Percentiles rank a stretch among this genome's conserved stretches.
Conservation (phyloP, 2,797 vertebrate genomes). For the Schizopygopsis pylzovi region DNA sequence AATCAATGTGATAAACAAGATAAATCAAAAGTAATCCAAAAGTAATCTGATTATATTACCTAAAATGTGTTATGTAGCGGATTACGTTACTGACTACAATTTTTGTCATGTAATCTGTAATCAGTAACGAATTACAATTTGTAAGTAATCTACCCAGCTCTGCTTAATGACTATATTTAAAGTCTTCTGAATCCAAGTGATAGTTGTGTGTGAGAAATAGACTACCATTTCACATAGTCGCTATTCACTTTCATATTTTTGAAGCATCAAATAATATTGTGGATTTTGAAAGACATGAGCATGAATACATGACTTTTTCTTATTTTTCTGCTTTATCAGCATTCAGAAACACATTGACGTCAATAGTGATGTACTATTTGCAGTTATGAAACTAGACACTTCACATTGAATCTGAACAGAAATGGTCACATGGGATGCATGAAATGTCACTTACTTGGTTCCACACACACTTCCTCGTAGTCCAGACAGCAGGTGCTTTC, state of each 20-base stretch:
- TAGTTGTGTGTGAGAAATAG: too few species aligned
- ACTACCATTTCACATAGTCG: too few species aligned
- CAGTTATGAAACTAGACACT: not conserved
- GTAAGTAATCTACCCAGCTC: too few species aligned
- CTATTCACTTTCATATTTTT: not conserved
- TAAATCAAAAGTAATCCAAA: too few species aligned
- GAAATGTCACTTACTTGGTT: constrained; percentile 73
- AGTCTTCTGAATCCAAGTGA: too few species aligned
- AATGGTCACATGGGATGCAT: not conserved
- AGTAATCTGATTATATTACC: too few species aligned
- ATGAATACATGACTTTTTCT: not conserved
- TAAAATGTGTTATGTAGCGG: too few species aligned
- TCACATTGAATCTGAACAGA: not conserved
- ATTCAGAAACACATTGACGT: not conserved
- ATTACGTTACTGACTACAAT: too few species aligned
- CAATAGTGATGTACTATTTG: not conserved
- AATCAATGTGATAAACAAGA: too few species aligned
- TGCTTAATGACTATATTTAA: not conserved
- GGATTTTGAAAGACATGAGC: not conserved
- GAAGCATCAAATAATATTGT: not conserved
- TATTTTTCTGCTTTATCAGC: not conserved
- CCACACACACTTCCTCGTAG: constrained; percentile 78
- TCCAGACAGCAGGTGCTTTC: constrained; percentile 82
- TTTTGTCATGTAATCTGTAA: too few species aligned
- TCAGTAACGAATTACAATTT: too few species aligned